Conservation (phyloP, 2,888 invertebrate species). For the Acleris laterana region DNA sequence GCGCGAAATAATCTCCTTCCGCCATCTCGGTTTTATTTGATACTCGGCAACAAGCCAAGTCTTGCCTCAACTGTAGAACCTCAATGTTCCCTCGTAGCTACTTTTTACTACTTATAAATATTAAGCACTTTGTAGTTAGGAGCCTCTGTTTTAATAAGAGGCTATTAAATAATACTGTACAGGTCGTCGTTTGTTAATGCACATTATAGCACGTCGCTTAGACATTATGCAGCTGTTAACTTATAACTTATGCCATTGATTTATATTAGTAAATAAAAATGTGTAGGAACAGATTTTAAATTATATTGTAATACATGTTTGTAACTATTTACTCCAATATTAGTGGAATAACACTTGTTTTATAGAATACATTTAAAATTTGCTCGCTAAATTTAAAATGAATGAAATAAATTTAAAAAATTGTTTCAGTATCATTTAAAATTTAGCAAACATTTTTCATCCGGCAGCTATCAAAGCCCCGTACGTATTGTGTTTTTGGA, state of each 20-base stretch:
- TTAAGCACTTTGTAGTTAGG: slow-evolving; percentile 18
- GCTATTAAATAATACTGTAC: slow-evolving; percentile 24
- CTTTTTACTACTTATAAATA: slow-evolving; percentile 27
- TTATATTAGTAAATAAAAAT: slow-evolving; percentile 11
- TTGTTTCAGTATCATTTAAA: too few relatives aligned
- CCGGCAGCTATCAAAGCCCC: too few relatives aligned
- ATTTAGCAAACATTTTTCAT: too few relatives aligned
- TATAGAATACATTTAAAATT: too few relatives aligned
- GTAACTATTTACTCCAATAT: slow-evolving; percentile 12
- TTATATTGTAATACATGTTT: not conserved
- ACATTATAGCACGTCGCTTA: not conserved
- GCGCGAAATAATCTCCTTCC: slow-evolving; percentile 11
- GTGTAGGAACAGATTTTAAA: slow-evolving; percentile 6
- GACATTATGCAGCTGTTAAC: slow-evolving; percentile 23
- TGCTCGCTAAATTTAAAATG: too few relatives aligned
- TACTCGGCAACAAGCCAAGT: slow-evolving; percentile 22
- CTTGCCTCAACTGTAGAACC: slow-evolving; percentile 32
- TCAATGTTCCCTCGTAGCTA: slow-evolving; percentile 25
- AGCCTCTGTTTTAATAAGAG: slow-evolving; percentile 27
- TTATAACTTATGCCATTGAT: slow-evolving; percentile 20
- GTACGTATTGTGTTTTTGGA: not conserved
- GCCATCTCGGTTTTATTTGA: slow-evolving; percentile 7
- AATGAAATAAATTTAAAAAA: too few relatives aligned
- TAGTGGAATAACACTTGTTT: not conserved
- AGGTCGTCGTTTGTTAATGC: slow-evolving; percentile 5